Conservation (phyloP, 2,113 vertebrate genomes). For the Ceyx melanurus region DNA sequence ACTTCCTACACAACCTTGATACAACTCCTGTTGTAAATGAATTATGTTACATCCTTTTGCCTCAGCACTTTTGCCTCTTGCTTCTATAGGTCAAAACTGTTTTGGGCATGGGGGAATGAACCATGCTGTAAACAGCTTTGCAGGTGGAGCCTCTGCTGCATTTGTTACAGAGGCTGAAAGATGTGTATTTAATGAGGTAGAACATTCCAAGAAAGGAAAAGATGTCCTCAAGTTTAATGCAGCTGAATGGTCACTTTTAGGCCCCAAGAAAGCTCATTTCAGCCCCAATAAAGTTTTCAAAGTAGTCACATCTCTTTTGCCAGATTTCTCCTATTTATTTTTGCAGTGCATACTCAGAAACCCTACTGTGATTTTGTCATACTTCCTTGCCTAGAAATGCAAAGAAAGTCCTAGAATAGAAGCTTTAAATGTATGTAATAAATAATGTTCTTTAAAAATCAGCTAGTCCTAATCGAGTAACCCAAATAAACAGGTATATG, state of each 20-base stretch:
- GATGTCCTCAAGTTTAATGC: background rate
- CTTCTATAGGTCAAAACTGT: background rate
- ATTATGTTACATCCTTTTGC: background rate
- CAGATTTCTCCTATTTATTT: background rate
- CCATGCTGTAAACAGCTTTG: background rate
- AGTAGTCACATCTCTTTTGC: background rate
- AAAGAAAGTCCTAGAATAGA: background rate
- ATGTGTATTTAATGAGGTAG: background rate
- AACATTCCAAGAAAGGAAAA: background rate
- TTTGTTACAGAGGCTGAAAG: background rate
- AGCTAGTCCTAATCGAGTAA: background rate
- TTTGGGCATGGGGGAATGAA: background rate
- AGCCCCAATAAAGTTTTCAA: background rate
- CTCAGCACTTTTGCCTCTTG: background rate
- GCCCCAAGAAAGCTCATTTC: background rate
- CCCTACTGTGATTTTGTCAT: background rate
- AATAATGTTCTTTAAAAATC: background rate
- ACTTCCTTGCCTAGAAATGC: background rate
- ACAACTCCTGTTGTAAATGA: background rate
- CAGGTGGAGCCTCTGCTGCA: background rate
- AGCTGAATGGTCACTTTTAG: background rate
- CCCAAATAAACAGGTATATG: background rate
- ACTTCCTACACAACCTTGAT: background rate
- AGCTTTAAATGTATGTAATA: background rate
- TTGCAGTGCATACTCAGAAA: background rate